Evolutionary conservation across 2,888 invertebrate genomes (phyloP).

Genomic region (Cephus nigrinus): DNA sequence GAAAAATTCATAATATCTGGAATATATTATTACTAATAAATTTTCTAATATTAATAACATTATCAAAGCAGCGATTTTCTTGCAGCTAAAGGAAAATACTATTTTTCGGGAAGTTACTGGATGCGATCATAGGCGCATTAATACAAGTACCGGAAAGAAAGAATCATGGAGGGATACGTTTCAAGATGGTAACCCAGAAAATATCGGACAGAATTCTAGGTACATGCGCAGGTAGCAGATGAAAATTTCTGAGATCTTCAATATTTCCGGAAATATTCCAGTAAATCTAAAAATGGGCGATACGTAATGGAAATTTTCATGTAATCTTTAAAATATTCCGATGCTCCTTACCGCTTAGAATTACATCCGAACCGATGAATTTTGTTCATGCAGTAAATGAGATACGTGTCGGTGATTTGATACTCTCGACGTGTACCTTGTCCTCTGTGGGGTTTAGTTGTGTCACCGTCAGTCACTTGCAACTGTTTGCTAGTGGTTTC

Average conservation of each 20-base stretch:
- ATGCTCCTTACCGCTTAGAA: neutral
- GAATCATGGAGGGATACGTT: conserved; percentile 9
- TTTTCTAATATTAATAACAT: neutral
- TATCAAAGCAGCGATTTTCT: neutral
- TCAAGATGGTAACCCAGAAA: conserved; percentile 17
- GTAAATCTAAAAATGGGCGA: neutral
- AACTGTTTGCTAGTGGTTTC: neutral
- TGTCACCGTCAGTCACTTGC: neutral
- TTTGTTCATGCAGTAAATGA: neutral
- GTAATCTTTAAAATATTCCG: neutral
- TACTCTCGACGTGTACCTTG: neutral
- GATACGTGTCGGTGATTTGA: conserved; percentile 2
- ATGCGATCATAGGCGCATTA: conserved; percentile 18
- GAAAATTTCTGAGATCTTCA: neutral
- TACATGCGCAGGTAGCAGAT: conserved; percentile 8
- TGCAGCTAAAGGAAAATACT: neutral
- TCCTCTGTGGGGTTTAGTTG: neutral
- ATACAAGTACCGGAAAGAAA: conserved; percentile 20
- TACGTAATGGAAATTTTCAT: neutral
- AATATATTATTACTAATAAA: neutral
- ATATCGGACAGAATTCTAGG: conserved; percentile 11
- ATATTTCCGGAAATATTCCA: neutral
- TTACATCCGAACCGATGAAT: neutral
- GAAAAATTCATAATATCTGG: neutral
- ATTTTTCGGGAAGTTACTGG: neutral